phyloP scores from a whole-genome alignment of 92 coral and sea anemone genomes.

The Bergia puertoricense region DNA sequence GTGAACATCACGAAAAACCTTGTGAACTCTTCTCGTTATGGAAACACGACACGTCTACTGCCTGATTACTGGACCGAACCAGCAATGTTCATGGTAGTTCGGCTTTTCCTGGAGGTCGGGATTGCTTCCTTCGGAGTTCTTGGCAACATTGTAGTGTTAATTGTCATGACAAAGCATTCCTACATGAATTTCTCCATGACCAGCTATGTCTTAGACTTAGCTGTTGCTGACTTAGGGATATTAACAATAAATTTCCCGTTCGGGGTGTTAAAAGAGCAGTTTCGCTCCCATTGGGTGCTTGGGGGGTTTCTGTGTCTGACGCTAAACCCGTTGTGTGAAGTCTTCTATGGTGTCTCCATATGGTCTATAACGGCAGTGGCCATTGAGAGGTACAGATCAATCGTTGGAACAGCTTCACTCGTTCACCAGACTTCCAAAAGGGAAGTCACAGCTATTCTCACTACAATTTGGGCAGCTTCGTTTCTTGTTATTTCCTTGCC shows the following conservation, averaged over 20 bases:
- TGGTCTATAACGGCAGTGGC: conserved; percentile 35
- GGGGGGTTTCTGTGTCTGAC: conserved; percentile 23
- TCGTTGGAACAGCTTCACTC: conserved; percentile 3
- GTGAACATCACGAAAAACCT: neutral
- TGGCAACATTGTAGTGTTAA: conserved; percentile 13
- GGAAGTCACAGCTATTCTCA: neutral
- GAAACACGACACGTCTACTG: neutral
- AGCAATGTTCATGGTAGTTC: neutral
- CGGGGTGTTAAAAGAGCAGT: conserved; percentile 25
- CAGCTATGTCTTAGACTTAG: conserved; percentile 1
- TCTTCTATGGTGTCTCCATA: conserved; percentile 14
- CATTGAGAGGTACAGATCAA: conserved; percentile 16
- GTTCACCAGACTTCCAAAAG: conserved; percentile 17
- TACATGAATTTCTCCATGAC: conserved; percentile 24
- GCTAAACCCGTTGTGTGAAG: conserved; percentile 25
- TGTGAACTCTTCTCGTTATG: neutral
- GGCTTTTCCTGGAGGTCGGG: conserved; percentile 18
- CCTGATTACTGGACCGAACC: conserved; percentile 29
- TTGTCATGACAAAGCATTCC: conserved; percentile 13
- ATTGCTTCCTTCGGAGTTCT: conserved; percentile 2
- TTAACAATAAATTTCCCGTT: conserved; percentile 16
- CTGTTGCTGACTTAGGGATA: conserved; percentile 34
- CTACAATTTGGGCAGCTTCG: conserved; percentile 4
- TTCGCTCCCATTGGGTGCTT: conserved; percentile 20
- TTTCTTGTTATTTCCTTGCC: conserved; percentile 33